Evolutionary conservation across 2,113 vertebrate genomes (phyloP), one percentile per base, ranked within the genome.

Genomic region (Gulo gulo): DNA sequence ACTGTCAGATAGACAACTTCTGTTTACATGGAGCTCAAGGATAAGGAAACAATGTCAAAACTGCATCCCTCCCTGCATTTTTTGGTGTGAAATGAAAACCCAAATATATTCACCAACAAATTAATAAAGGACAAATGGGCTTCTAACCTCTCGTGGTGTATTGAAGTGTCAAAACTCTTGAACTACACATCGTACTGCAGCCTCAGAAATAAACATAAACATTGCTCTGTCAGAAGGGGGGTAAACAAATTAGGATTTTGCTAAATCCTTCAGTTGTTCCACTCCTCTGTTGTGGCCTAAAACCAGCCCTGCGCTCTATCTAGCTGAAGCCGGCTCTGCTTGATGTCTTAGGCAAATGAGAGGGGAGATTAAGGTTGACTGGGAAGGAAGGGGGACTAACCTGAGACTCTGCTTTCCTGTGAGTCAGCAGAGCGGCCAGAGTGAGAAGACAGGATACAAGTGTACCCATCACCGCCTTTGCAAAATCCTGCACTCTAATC

Each of bases 201-300:
- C 20, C 83, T 92, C 16, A 12, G 86, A 96, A 73, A 74, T 96
- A 97, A 98, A 97, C 92, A 92, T 34, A 92, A 98, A 95, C 93
- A 93, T 96, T 94, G 97, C 96, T 97, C 73, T 97, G 97, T 85
- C 57, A 71, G 59, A 1, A 29, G 16, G n/a, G n/a, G 96, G 73
- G 90, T 63, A 97, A 98, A 97, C 52, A 85, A 97, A 97, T 97
- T 55, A 97, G 94, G 92, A 97, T 98, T 98, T 96, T 94, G 94
- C 94, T 97, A 97, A 98, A 96, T 59, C 88, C 71, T 95, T 42
- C 69, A 95, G 88, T 96, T 98, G 95, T 82, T 88, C 59, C 29
- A 83, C 91, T 97, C 50, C 0, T 50, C 3, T 96, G 34, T 93
- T 88, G 92, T 47, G 50, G 88, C 39, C 83, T 84, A 42, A 78